Evolutionary conservation across 1,140 invertebrate genomes (phyloP), one percentile per base, ranked within the genome.

Genomic region (Trichonephila clavata): DNA sequence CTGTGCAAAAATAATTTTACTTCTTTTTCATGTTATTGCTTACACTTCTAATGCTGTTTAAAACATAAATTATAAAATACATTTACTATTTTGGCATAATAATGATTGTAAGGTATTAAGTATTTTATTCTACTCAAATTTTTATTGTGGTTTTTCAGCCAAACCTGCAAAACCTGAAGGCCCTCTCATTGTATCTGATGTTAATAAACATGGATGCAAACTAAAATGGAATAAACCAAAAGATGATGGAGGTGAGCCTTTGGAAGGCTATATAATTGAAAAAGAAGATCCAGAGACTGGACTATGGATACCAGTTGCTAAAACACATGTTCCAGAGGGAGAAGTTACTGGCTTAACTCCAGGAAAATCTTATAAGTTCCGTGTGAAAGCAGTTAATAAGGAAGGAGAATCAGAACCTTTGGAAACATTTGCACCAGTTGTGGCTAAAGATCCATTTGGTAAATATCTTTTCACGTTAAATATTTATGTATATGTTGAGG

Each of bases 331-430:
- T 95, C 98, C 98, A 50, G 98, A 98, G 95, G 97, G 98, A 97
- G 97, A 98, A 96, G 98, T 99, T 0, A 97, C 97, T 93, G 98
- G 98, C 21, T 95, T 99, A 60, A 98, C 97, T 92, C 98, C 98
- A 94, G 99, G 99, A 92, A 98, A 99, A 95, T 98, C 99, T 95
- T 99, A 99, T 96, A 98, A 99, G 96, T 99, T 99, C 97, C 97
- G 99, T 90, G 99, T 99, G 5, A 99, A 99, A 95, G 99, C 99
- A 20, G 96, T 99, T 16, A 99, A 99, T 95, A 98, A 98, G 95
- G 98, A 99, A 96, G 99, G 99, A 61, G 98, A 99, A 96, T 99
- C 99, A n/a, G 98, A 99, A 95, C 99, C 99, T n/a, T 96, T 99
- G 50, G 98, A 99, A 95, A 99, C 99, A 20, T 97, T 98, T 94